Percentiles rank a stretch among this genome's conserved stretches.
phyloP scores from a whole-genome alignment of 2,113 vertebrate genomes.

The Leucosticte australis region DNA sequence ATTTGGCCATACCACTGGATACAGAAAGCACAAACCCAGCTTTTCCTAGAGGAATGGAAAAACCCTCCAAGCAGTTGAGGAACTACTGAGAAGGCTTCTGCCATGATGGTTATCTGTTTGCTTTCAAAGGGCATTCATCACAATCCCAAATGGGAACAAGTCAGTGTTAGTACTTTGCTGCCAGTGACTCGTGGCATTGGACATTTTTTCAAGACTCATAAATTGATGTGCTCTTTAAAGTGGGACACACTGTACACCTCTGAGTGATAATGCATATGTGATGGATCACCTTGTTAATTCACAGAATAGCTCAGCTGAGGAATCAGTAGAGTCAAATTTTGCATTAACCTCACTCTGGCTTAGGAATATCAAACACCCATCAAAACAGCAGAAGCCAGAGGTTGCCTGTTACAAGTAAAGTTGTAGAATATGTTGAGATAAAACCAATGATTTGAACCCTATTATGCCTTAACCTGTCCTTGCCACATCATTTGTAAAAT shows the following conservation, averaged over 20 bases:
- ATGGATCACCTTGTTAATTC: slow-evolving; percentile 35
- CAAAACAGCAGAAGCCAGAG: background rate
- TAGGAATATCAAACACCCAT: slow-evolving; percentile 31
- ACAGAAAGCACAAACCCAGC: background rate
- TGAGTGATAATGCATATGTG: background rate
- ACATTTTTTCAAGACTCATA: slow-evolving; percentile 5
- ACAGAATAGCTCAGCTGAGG: background rate
- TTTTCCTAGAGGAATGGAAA: background rate
- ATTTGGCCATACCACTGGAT: background rate
- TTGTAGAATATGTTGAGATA: background rate
- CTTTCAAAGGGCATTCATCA: background rate
- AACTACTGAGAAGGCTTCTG: background rate
- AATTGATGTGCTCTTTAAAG: slow-evolving; percentile 16
- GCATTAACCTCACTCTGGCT: slow-evolving; percentile 29
- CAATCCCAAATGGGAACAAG: background rate
- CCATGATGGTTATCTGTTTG: background rate
- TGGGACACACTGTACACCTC: background rate
- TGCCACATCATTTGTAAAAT: background rate
- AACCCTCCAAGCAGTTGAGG: background rate
- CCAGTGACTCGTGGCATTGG: background rate
- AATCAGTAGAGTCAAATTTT: slow-evolving; percentile 31
- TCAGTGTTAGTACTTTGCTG: background rate
- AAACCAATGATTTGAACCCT: slow-evolving; percentile 4
- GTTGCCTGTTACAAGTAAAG: background rate
- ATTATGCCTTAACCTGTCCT: background rate